These are phyloP conservation scores for Oedothorax gibbosus DNA, from an alignment of 1,140 invertebrate species.

Conservation along the genomic window DNA sequence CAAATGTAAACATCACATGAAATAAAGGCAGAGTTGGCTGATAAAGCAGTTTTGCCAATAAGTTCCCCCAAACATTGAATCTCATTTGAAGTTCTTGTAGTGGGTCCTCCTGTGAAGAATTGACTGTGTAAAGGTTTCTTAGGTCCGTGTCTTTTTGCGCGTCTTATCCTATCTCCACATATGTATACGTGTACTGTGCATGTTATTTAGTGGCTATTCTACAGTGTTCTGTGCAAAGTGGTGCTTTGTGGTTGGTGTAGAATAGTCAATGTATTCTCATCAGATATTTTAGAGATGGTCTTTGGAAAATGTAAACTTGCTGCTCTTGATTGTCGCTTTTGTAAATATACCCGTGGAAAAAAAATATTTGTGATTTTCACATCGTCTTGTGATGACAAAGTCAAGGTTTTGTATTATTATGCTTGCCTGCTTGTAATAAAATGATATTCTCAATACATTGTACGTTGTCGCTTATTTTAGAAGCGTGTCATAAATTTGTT, in stretches of 20 bases:
- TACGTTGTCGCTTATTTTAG: too few species aligned
- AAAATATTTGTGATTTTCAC: slow-evolving; percentile 59
- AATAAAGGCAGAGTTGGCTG: too few species aligned
- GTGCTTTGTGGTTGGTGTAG: slow-evolving; percentile 37
- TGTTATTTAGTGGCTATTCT: slow-evolving; percentile 32
- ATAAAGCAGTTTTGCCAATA: too few species aligned
- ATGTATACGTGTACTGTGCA: slow-evolving; percentile 19
- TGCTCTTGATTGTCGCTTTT: slow-evolving; percentile 59
- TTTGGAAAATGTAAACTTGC: slow-evolving; percentile 49
- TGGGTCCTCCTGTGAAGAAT: background rate
- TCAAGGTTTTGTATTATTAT: slow-evolving; percentile 62
- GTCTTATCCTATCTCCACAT: slow-evolving; percentile 22
- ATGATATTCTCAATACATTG: slow-evolving; percentile 59
- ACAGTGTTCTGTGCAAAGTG: background rate
- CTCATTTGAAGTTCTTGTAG: background rate
- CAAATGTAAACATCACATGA: too few species aligned
- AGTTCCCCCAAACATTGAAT: too few species aligned
- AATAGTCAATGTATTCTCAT: slow-evolving; percentile 40
- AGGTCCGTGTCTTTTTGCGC: too few species aligned
- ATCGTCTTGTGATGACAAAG: slow-evolving; percentile 49
- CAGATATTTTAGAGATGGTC: slow-evolving; percentile 37
- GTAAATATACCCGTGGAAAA: slow-evolving; percentile 58
- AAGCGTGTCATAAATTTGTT: too few species aligned
- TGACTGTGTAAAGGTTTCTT: too few species aligned
- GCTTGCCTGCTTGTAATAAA: slow-evolving; percentile 62